phyloP scores from a whole-genome alignment of 2,113 vertebrate species.

The Lasiurus borealis region DNA sequence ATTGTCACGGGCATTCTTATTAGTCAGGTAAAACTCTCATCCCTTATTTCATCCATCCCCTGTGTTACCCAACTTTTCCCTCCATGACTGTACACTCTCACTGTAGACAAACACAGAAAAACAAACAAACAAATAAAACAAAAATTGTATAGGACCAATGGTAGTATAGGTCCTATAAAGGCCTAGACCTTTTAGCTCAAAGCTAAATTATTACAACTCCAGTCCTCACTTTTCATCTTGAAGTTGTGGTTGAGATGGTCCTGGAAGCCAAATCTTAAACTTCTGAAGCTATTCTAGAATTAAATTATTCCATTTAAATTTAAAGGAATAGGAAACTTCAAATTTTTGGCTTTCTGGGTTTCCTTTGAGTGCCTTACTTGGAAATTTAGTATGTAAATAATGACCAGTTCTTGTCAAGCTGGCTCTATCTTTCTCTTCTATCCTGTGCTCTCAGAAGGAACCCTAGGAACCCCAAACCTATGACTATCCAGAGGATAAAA shows the following conservation, averaged over 20 bases:
- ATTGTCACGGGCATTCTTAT: slow-evolving; percentile 94
- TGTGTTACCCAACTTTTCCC: background rate
- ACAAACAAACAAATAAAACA: no score
- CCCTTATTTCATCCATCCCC: background rate
- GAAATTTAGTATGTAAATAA: background rate
- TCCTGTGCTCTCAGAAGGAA: background rate
- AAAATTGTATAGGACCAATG: no score
- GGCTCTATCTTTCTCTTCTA: background rate
- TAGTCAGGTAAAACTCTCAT: slow-evolving; percentile 91
- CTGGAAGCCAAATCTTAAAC: background rate
- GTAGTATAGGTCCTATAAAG: background rate
- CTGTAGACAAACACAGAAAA: no score
- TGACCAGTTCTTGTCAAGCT: background rate
- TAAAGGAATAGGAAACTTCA: background rate
- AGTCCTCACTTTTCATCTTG: background rate
- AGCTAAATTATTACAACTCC: background rate
- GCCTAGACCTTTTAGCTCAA: background rate
- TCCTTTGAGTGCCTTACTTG: slow-evolving; percentile 26
- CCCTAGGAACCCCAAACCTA: background rate
- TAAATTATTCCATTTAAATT: slow-evolving; percentile 35
- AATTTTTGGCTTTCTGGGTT: background rate
- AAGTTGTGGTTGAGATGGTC: background rate
- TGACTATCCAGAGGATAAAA: background rate
- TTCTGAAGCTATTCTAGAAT: slow-evolving; percentile 24
- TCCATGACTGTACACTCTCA: background rate